A percentile compares a stretch with the other conserved stretches of the same genome.
Evolutionary conservation across 2,888 invertebrate species (phyloP).

Genomic region (Drosophila quinaria): DNA sequence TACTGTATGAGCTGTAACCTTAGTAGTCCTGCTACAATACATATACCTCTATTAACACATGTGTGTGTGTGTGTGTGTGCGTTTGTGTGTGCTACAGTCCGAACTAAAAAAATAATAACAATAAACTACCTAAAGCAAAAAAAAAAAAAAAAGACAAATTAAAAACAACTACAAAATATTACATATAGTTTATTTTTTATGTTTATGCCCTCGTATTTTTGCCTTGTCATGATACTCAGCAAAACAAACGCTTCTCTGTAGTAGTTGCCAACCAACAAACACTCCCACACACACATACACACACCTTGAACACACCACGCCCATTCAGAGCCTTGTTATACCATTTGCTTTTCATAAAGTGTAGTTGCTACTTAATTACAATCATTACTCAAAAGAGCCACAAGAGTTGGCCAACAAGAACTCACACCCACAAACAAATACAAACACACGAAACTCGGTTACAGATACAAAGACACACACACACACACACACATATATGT

Average conservation of each 20-base stretch:
- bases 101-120: slow-evolving; percentile 22
- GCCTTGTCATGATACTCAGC: slow-evolving; percentile 72
- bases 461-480: slow-evolving; percentile 5
- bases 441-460: slow-evolving; percentile 15
- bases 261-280: slow-evolving; percentile 48
- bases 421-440: slow-evolving; percentile 15
- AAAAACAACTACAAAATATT: slow-evolving; percentile 62
- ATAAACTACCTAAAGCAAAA: slow-evolving; percentile 27
- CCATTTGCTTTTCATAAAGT: slow-evolving; percentile 75
- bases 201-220: slow-evolving; percentile 60
- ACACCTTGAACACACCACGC: slow-evolving; percentile 48
- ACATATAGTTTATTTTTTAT: slow-evolving; percentile 61
- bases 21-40: slow-evolving; percentile 41
- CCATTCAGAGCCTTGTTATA: slow-evolving; percentile 57
- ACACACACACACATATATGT: slow-evolving; percentile 26
- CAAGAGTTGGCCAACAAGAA: slow-evolving; percentile 47
- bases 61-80: slow-evolving; percentile 25
- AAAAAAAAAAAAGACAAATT: slow-evolving; percentile 52
- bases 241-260: slow-evolving; percentile 57
- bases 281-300: slow-evolving; percentile 21
- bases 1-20: slow-evolving; percentile 39
- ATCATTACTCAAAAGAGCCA: slow-evolving; percentile 75
- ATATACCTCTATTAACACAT: slow-evolving; percentile 38
- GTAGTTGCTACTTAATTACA: slow-evolving; percentile 79
- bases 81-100: slow-evolving; percentile 7